These are phyloP conservation scores for Clarias magur DNA, from an alignment of 2,113 vertebrate genomes.

Conservation along the genomic window DNA sequence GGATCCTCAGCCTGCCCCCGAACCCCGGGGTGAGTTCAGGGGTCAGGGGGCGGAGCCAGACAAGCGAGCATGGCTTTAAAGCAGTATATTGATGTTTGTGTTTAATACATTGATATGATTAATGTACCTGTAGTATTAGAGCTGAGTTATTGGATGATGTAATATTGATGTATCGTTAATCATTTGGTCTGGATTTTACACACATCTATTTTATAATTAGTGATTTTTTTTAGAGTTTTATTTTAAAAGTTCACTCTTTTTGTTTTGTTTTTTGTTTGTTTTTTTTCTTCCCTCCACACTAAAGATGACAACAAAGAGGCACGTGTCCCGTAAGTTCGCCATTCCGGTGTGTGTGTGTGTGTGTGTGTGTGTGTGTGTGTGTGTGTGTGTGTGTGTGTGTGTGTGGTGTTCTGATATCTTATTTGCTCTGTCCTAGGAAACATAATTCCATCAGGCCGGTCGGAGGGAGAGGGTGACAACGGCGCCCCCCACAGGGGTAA, in stretches of 20 bases:
- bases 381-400: conserved; percentile 1
- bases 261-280: background rate
- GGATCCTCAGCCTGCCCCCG: conserved; percentile 84
- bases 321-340: conserved; percentile 79
- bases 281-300: conserved; percentile 32
- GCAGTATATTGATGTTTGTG: background rate
- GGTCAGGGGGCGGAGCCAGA: background rate
- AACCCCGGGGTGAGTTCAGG: conserved; percentile 67
- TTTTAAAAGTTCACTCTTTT: background rate
- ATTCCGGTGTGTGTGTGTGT: background rate
- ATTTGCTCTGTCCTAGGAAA: conserved; percentile 62
- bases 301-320: conserved; percentile 80
- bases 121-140: background rate
- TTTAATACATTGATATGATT: background rate
- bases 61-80: background rate
- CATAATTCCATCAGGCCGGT: conserved; percentile 63
- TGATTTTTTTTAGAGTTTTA: background rate
- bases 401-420: background rate
- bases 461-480: conserved; percentile 63
- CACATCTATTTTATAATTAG: background rate
- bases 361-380: conserved; percentile 10
- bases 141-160: background rate
- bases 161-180: background rate
- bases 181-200: background rate
- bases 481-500: conserved; percentile 66